Base-by-base conservation (phyloP, 2,888 invertebrate genomes). In the Papilio protenor region DNA sequence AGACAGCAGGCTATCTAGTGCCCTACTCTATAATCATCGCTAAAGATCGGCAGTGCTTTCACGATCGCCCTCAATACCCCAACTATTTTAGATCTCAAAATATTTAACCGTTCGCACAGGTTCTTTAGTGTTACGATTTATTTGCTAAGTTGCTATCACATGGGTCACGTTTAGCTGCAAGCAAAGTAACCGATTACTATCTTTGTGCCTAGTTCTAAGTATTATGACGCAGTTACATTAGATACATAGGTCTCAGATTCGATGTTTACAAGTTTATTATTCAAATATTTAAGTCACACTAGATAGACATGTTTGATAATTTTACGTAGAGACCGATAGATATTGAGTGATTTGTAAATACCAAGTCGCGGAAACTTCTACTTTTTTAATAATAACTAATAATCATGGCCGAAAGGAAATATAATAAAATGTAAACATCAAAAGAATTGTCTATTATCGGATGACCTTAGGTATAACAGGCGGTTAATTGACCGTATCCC, bases 401-500 rank as follows among this genome's bases (percentile, higher is more conserved):
- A 72, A 52, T 27, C 49, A 52, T 72, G 52, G 55, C n/a, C 52
- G n/a, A 27, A 72, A 33, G 55, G 64, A 75, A 66, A 52, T 52
- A 23, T 11, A 72, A 72, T 27, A 12, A 64, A 76, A 52, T 72
- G 52, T 61, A 76, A 76, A 69, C 23, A 61, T 40, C 61, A 45
- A 21, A 74, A 75, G 57, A 69, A 71, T 40, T 33, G 11, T 66
- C 64, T 57, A 69, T 57, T 47, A 73, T 73, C 47, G 23, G 33
- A 40, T 52, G 69, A 73, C 73, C 61, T 78, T 64, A 64, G 55
- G 18, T 77, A 73, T 69, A 66, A 66, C 57, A 45, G 66, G 23
- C 57, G 52, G 47, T 69, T 76, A 78, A 78, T 78, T 76, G 59
- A 73, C 73, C 78, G 78, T 76, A 76, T 78, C 78, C 78, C 78